These are phyloP conservation scores for Musca domestica DNA, from an alignment of 1,140 invertebrate species.

Conservation along the genomic window DNA sequence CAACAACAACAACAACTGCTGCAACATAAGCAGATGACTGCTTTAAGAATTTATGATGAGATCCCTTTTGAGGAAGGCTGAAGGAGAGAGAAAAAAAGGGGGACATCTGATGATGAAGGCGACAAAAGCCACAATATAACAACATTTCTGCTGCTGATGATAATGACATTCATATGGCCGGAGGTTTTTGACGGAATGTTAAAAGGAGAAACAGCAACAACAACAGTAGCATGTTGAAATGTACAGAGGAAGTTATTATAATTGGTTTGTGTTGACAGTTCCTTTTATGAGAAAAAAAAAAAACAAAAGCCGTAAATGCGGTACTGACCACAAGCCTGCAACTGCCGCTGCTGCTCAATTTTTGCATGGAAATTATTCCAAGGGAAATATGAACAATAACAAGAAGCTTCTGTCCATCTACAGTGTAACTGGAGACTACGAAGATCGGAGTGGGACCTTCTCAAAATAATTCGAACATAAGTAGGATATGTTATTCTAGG, in stretches of 20 bases:
- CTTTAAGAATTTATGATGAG: no score
- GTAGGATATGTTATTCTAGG: no score
- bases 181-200: not conserved
- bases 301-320: no score
- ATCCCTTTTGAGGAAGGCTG: not conserved
- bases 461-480: no score
- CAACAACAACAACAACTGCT: not conserved
- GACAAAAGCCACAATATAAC: not conserved
- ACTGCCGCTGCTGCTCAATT: no score
- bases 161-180: not conserved
- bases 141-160: not conserved
- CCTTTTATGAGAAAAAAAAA: not conserved
- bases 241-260: constrained; percentile 12
- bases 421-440: no score
- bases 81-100: not conserved
- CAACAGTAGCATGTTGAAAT: not conserved
- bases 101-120: not conserved
- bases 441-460: no score
- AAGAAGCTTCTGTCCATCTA: no score
- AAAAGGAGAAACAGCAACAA: not conserved
- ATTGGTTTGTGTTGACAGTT: constrained; percentile 22
- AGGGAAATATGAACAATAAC: no score
- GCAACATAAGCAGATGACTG: not conserved
- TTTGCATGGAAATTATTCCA: no score
- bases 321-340: no score